These are phyloP conservation scores for Gymnoscelis rufifasciata DNA, from an alignment of 2,888 invertebrate species.

Conservation along the genomic window DNA sequence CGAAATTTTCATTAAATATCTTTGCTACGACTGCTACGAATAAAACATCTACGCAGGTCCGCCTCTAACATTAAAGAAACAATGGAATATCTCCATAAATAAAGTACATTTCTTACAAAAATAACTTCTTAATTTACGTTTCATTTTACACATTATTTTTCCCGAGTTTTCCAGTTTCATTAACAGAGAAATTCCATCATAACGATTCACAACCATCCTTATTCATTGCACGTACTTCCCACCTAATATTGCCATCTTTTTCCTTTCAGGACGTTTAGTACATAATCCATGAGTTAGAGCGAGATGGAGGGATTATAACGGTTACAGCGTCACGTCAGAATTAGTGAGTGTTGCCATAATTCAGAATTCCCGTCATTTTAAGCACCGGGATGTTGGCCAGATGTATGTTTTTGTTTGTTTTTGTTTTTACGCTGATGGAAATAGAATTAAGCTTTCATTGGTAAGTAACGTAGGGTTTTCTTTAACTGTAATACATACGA, in stretches of 20 bases:
- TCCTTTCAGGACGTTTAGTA: constrained; percentile 26
- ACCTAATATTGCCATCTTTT: constrained; percentile 31
- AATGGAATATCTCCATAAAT: too few species aligned
- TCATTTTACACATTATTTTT: too few species aligned
- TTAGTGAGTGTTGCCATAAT: constrained; percentile 20
- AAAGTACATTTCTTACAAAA: too few species aligned
- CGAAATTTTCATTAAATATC: too few species aligned
- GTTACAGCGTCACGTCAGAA: constrained; percentile 9
- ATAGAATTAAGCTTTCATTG: neutral
- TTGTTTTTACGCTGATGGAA: constrained; percentile 1
- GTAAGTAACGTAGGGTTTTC: neutral
- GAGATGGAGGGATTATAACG: constrained; percentile 29
- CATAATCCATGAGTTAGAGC: constrained; percentile 32
- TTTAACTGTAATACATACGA: too few species aligned
- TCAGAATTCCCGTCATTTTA: constrained; percentile 22
- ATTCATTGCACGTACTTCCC: constrained; percentile 47
- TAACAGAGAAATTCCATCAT: constrained; percentile 35
- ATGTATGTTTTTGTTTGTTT: constrained; percentile 6
- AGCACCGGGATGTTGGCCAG: constrained; percentile 17
- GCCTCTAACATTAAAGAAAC: too few species aligned
- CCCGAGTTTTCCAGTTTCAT: constrained; percentile 27
- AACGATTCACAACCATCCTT: constrained; percentile 44
- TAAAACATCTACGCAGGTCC: too few species aligned
- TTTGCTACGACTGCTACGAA: too few species aligned
- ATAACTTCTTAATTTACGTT: too few species aligned